Percentiles rank a stretch among this genome's conserved stretches.
These are phyloP conservation scores for Drosophila insularis DNA, from an alignment of 1,140 invertebrate species.

Conservation along the genomic window DNA sequence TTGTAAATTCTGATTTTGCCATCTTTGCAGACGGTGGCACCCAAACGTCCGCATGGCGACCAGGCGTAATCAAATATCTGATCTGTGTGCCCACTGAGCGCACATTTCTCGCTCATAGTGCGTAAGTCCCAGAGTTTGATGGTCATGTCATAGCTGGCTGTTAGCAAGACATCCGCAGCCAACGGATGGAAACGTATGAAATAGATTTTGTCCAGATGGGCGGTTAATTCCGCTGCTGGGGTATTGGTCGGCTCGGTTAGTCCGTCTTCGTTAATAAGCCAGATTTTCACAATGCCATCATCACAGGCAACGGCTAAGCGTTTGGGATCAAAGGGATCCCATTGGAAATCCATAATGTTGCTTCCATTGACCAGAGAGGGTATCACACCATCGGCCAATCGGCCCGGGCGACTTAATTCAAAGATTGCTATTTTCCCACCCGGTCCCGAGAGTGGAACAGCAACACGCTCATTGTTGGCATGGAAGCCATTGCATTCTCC, in stretches of 20 bases:
- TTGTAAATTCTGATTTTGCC: conserved; percentile 90
- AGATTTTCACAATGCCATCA: conserved; percentile 93
- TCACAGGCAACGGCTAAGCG: conserved; percentile 94
- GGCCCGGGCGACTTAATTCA: conserved; percentile 90
- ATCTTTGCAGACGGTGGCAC: conserved; percentile 95
- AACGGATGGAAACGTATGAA: conserved; percentile 95
- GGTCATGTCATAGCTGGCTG: conserved; percentile 94
- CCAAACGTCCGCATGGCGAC: conserved; percentile 93
- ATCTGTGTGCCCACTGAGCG: conserved; percentile 86
- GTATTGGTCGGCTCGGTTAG: conserved; percentile 84
- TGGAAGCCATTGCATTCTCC: conserved; percentile 97
- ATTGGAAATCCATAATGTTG: conserved; percentile 95
- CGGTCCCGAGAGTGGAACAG: conserved; percentile 92
- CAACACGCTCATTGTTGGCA: conserved; percentile 92
- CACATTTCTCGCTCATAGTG: conserved; percentile 82
- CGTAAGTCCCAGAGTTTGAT: conserved; percentile 92
- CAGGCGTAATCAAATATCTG: conserved; percentile 95
- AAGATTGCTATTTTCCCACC: conserved; percentile 95
- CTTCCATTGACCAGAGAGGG: conserved; percentile 93
- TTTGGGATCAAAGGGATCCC: conserved; percentile 94
- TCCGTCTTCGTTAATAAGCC: conserved; percentile 88
- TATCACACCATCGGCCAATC: conserved; percentile 89
- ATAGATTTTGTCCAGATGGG: conserved; percentile 95
- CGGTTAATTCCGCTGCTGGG: conserved; percentile 86
- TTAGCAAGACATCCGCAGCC: conserved; percentile 91